Evolutionary conservation across 2,888 invertebrate genomes (phyloP), one percentile per base, ranked within the genome.

Genomic region (Sceliomorpha sp.): DNA sequence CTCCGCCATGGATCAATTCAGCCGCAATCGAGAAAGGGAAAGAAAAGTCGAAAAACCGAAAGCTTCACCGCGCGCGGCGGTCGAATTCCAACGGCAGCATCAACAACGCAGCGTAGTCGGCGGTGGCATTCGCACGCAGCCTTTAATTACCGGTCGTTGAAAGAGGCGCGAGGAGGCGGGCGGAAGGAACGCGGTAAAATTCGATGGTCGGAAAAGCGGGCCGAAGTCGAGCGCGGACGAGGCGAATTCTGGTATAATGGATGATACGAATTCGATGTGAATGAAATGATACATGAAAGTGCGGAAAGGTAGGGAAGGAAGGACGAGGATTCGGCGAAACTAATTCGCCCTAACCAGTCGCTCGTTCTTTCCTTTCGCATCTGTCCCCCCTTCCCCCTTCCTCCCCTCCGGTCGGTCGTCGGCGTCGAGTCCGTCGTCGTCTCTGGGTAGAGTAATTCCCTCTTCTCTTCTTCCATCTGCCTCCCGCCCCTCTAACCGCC

Each of bases 291-390:
- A 66, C 66, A 66, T 59, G 55, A 58, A 66, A 58, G 58, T 51
- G 66, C 32, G 64, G 58, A 58, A 58, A 55, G 51, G 63, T n/a
- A n/a, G n/a, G n/a, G n/a, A n/a, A n/a, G n/a, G n/a, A n/a, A n/a
- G 32, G 34, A 34, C 31, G 42, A 29, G 55, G 51, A 62, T 60
- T 66, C 59, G 48, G 26, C 60, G 64, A 70, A 60, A 70, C 70
- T 70, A 70, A 66, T 70, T 68, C 50, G 47, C 56, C 55, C 60
- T 50, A 55, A 55, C 55, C 67, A 55, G 37, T 62, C 53, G 44
- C 39, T 29, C 64, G 42, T 20, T 24, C 40, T 14, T 32, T 20
- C 32, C 24, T 9, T 14, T 39, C 9, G 39, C 37, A 45, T 15
- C 40, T 26, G 24, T n/a, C 20, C 50, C 34, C 50, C 14, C 44